Conservation (phyloP, 2,797 vertebrate genomes). For the Acanthurus tractus region DNA sequence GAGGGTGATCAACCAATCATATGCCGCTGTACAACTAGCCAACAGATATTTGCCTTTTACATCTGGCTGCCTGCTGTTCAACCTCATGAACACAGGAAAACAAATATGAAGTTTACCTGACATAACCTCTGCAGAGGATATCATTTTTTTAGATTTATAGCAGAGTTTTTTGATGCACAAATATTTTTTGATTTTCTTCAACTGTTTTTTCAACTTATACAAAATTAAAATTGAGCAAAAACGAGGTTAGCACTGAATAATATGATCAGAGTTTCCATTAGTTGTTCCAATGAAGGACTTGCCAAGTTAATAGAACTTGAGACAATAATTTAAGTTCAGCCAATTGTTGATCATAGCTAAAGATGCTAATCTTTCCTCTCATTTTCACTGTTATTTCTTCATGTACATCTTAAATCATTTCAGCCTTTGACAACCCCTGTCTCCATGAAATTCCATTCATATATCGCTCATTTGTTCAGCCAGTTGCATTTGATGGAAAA, state of each 20-base stretch:
- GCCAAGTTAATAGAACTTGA: neutral
- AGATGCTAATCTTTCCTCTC: neutral
- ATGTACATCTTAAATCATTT: neutral
- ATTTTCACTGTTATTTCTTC: neutral
- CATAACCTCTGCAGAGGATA: slow-evolving; percentile 4
- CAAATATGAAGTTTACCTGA: slow-evolving; percentile 5
- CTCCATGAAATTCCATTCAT: neutral
- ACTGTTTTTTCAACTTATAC: too few species aligned
- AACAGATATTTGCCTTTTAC: slow-evolving; percentile 66
- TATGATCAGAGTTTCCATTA: too few species aligned
- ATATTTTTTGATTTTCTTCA: neutral
- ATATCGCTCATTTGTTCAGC: neutral
- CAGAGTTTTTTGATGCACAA: neutral
- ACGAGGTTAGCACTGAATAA: neutral
- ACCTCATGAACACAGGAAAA: slow-evolving; percentile 51
- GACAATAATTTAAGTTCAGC: neutral
- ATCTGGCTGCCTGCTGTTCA: slow-evolving; percentile 58
- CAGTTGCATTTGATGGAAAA: neutral
- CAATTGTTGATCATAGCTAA: neutral
- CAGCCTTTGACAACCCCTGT: neutral
- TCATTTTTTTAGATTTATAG: neutral
- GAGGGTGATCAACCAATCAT: slow-evolving; percentile 56
- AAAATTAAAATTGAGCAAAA: too few species aligned
- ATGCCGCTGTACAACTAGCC: slow-evolving; percentile 43
- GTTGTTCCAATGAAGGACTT: neutral